Conservation (phyloP, 23 tunicate genomes). For the Styela plicata region DNA sequence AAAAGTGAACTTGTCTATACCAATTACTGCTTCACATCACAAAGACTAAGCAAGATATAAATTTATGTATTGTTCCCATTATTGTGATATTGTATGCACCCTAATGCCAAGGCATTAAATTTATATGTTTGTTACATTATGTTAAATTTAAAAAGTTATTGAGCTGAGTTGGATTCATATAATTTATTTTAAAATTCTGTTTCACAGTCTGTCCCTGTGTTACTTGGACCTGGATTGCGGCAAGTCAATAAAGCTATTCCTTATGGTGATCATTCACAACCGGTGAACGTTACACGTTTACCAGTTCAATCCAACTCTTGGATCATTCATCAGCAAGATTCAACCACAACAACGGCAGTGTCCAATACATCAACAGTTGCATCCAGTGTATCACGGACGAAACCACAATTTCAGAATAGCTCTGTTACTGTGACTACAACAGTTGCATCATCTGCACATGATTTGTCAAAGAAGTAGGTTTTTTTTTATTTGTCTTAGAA, state of each 20-base stretch:
- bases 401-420: neutral
- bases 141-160: too few relatives aligned
- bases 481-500: too few relatives aligned
- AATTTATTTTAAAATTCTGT: neutral
- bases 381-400: neutral
- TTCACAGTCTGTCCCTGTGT: neutral
- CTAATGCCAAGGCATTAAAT: too few relatives aligned
- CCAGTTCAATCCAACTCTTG: constrained; percentile 1
- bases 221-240: constrained; percentile 16
- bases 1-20: too few relatives aligned
- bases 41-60: too few relatives aligned
- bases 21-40: too few relatives aligned
- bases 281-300: neutral
- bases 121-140: too few relatives aligned
- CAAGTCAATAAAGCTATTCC: neutral
- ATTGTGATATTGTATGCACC: too few relatives aligned
- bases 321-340: constrained; percentile 3
- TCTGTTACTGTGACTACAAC: neutral
- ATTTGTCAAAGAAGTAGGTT: neutral
- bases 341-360: neutral
- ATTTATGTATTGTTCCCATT: too few relatives aligned
- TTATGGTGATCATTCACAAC: neutral
- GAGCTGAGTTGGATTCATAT: neutral
- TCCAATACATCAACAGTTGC: neutral
- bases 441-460: neutral